Conservation (phyloP, 2,797 vertebrate genomes). For the Phataginus tetradactyla region DNA sequence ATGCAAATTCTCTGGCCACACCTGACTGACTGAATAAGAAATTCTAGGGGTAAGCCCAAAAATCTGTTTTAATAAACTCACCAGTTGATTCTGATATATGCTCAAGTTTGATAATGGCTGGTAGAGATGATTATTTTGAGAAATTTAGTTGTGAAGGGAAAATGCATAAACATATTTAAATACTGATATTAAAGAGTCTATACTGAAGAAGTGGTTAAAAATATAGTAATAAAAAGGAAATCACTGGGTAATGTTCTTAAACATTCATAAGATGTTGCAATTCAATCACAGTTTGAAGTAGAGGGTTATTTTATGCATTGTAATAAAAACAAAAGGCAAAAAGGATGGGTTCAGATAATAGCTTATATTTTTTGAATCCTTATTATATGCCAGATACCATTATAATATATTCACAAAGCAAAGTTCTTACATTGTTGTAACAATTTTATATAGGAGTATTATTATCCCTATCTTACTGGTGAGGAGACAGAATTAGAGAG, state of each 20-base stretch:
- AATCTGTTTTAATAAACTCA: slow-evolving; percentile 16
- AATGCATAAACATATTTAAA: slow-evolving; percentile 19
- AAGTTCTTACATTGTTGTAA: neutral
- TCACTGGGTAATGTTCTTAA: neutral
- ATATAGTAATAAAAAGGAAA: slow-evolving; percentile 43
- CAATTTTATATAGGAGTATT: neutral
- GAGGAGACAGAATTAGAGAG: neutral
- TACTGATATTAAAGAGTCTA: neutral
- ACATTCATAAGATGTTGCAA: neutral
- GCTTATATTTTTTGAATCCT: neutral
- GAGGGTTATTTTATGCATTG: neutral
- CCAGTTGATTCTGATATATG: neutral
- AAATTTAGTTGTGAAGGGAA: slow-evolving; percentile 10
- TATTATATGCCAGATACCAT: neutral
- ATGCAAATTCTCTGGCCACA: neutral
- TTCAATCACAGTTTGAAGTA: slow-evolving; percentile 23
- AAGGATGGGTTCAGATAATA: slow-evolving; percentile 10
- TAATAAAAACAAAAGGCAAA: slow-evolving; percentile 44
- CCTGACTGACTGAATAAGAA: neutral
- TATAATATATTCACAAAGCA: neutral
- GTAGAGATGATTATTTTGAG: slow-evolving; percentile 38
- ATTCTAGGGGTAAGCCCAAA: neutral
- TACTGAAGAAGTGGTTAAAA: slow-evolving; percentile 12
- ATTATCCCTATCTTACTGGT: neutral
- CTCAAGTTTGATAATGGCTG: neutral